Percentiles rank a stretch among this genome's conserved stretches.
phyloP scores from a whole-genome alignment of 2,113 vertebrate genomes.

The Trachemys scripta region DNA sequence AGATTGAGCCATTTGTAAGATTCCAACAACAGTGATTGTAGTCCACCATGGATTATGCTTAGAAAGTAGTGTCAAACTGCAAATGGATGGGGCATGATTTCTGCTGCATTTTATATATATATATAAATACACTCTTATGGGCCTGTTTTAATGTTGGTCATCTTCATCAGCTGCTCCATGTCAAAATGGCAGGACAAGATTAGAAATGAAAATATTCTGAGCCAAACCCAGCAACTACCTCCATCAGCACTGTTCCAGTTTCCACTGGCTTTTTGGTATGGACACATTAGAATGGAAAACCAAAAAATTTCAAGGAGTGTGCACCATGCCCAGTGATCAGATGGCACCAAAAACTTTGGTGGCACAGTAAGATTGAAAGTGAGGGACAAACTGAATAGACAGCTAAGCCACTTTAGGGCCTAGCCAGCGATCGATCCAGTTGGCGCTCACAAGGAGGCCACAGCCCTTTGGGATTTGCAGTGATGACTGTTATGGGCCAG shows the following conservation, averaged over 20 bases:
- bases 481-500: conserved; percentile 9
- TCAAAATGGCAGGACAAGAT: not conserved
- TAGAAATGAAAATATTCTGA: not conserved
- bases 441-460: not conserved
- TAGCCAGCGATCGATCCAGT: not conserved
- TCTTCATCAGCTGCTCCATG: not conserved
- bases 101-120: conserved; percentile 55
- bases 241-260: not conserved
- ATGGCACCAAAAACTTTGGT: not conserved
- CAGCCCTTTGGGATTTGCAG: not conserved
- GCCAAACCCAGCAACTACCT: not conserved
- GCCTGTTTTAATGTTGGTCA: not conserved
- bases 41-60: conserved; percentile 21
- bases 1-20: not conserved
- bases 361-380: not conserved
- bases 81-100: conserved; percentile 44
- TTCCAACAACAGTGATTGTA: conserved; percentile 7
- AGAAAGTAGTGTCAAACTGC: conserved; percentile 23
- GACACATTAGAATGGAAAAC: not conserved
- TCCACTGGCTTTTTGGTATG: not conserved
- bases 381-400: not conserved
- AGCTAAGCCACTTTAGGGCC: not conserved
- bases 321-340: not conserved
- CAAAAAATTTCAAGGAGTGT: not conserved
- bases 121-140: not conserved